A percentile compares a stretch with the other conserved stretches of the same genome.
Conservation (phyloP, 2,888 invertebrate species). For the Lasioglossum morio region DNA sequence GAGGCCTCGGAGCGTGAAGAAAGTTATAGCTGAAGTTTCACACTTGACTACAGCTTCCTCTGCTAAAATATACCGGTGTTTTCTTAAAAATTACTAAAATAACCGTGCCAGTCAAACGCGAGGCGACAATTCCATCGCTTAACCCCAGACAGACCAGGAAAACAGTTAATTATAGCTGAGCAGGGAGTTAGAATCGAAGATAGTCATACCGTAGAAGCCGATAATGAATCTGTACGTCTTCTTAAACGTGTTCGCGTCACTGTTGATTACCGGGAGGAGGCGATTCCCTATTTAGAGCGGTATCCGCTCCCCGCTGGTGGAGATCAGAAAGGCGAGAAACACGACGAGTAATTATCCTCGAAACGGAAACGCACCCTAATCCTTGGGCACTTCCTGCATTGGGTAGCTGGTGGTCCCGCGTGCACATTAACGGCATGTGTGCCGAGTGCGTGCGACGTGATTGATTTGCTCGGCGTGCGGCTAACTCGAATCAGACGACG, state of each 20-base stretch:
- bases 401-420: slow-evolving; percentile 74
- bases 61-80: background rate
- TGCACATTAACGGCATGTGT: slow-evolving; percentile 82
- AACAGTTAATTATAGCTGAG: slow-evolving; percentile 30
- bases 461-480: slow-evolving; percentile 81
- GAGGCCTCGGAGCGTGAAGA: background rate
- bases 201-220: slow-evolving; percentile 2
- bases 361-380: slow-evolving; percentile 77
- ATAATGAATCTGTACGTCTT: slow-evolving; percentile 27
- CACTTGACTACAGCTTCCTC: background rate
- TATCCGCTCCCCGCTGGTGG: slow-evolving; percentile 3
- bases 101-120: slow-evolving; percentile 8
- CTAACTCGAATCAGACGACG: slow-evolving; percentile 72
- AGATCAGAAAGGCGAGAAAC: slow-evolving; percentile 45
- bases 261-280: slow-evolving; percentile 24
- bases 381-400: slow-evolving; percentile 66
- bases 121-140: background rate
- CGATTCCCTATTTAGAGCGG: slow-evolving; percentile 40
- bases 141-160: background rate
- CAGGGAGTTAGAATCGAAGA: slow-evolving; percentile 14
- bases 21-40: background rate
- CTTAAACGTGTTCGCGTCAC: slow-evolving; percentile 23
- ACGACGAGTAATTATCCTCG: slow-evolving; percentile 75
- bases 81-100: slow-evolving; percentile 19
- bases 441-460: slow-evolving; percentile 81